These are phyloP conservation scores for Smittia aterrima DNA, from an alignment of 2,888 invertebrate species.

Conservation along the genomic window DNA sequence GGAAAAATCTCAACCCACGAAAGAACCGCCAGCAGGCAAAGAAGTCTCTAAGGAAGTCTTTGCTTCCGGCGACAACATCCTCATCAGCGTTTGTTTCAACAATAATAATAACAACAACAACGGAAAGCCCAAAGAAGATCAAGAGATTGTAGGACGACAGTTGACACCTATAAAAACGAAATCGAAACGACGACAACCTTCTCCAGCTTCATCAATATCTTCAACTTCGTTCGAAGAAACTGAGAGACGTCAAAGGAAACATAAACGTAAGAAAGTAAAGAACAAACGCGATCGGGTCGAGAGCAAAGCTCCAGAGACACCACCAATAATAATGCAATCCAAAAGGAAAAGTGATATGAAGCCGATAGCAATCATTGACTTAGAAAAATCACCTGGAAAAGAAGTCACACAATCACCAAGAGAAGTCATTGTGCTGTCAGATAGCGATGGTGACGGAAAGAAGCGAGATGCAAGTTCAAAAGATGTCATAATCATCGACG, in stretches of 20 bases:
- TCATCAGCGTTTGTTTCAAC: slow-evolving; percentile 89
- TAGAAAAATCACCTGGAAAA: slow-evolving; percentile 80
- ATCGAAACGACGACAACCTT: slow-evolving; percentile 17
- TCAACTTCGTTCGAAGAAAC: slow-evolving; percentile 8
- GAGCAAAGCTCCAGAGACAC: slow-evolving; percentile 26
- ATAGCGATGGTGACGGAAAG: slow-evolving; percentile 64
- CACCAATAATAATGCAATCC: slow-evolving; percentile 47
- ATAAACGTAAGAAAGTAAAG: slow-evolving; percentile 43
- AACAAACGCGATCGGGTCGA: slow-evolving; percentile 19
- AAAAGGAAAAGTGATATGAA: slow-evolving; percentile 59
- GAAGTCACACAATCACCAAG: slow-evolving; percentile 77
- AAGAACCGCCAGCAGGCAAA: slow-evolving; percentile 31
- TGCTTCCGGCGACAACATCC: slow-evolving; percentile 88
- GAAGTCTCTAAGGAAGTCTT: slow-evolving; percentile 72
- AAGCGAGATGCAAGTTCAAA: slow-evolving; percentile 27
- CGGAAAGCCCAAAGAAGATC: slow-evolving; percentile 50
- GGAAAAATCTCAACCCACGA: slow-evolving; percentile 49
- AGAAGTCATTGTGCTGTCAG: slow-evolving; percentile 78
- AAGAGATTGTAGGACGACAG: slow-evolving; percentile 46
- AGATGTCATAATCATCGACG: slow-evolving; percentile 37
- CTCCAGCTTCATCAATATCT: slow-evolving; percentile 9
- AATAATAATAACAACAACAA: slow-evolving; percentile 57
- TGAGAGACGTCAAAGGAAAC: slow-evolving; percentile 14
- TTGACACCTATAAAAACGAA: background rate
- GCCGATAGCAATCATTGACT: slow-evolving; percentile 81